A percentile compares a stretch with the other conserved stretches of the same genome.
Evolutionary conservation across 2,888 invertebrate genomes (phyloP).

Genomic region (Polylopha cassiicola): DNA sequence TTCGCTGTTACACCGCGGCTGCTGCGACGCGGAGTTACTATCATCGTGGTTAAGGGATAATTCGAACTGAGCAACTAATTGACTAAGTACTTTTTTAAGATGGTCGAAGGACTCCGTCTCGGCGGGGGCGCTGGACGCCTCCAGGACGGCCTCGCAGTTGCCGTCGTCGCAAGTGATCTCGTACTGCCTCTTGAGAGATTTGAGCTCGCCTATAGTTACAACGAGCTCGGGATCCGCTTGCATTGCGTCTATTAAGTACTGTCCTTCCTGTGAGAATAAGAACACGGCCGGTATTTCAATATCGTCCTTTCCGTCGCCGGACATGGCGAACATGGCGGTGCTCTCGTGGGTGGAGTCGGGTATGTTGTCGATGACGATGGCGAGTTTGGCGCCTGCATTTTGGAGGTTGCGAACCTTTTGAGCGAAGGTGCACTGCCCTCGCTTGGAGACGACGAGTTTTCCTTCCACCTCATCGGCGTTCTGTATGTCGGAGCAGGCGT

Average conservation of each 20-base stretch:
- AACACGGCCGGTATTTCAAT: slow-evolving; percentile 94
- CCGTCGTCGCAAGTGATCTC: slow-evolving; percentile 43
- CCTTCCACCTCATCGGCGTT: slow-evolving; percentile 80
- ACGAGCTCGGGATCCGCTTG: slow-evolving; percentile 72
- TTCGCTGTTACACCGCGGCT: slow-evolving; percentile 30
- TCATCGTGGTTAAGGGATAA: slow-evolving; percentile 49
- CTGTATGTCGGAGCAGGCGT: slow-evolving; percentile 78
- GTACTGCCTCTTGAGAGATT: slow-evolving; percentile 48
- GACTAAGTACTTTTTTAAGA: slow-evolving; percentile 64
- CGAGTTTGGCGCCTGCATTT: slow-evolving; percentile 87
- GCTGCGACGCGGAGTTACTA: slow-evolving; percentile 5
- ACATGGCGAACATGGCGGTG: slow-evolving; percentile 96
- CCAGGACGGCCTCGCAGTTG: slow-evolving; percentile 41
- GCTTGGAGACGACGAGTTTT: slow-evolving; percentile 89
- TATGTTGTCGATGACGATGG: slow-evolving; percentile 91
- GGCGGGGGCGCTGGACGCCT: slow-evolving; percentile 28
- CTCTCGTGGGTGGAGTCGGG: slow-evolving; percentile 84
- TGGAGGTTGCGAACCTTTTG: slow-evolving; percentile 93
- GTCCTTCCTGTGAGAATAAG: slow-evolving; percentile 87
- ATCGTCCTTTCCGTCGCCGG: slow-evolving; percentile 92
- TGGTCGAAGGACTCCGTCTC: slow-evolving; percentile 58
- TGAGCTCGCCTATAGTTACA: slow-evolving; percentile 73
- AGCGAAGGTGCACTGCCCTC: slow-evolving; percentile 97
- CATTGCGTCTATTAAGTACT: slow-evolving; percentile 79
- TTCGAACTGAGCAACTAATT: slow-evolving; percentile 60